A percentile compares a stretch with the other conserved stretches of the same genome.
Conservation (phyloP, 2,113 vertebrate genomes). For the Elachura formosa region DNA sequence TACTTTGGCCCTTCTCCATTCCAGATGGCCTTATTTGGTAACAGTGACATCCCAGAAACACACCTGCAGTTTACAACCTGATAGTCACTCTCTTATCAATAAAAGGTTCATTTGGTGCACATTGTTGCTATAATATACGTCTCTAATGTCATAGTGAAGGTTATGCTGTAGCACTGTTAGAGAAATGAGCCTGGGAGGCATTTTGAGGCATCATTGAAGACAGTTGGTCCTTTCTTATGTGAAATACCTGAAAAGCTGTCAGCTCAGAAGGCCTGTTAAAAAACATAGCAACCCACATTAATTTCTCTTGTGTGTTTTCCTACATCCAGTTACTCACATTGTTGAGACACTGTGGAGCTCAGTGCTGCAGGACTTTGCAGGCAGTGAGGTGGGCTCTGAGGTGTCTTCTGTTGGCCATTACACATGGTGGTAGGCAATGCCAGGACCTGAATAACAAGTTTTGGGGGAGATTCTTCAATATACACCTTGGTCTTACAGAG, state of each 20-base stretch:
- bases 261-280: not conserved
- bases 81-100: not conserved
- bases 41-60: not conserved
- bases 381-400: not conserved
- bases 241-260: not conserved
- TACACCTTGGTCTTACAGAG: not conserved
- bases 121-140: not conserved
- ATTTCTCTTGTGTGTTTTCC: not conserved
- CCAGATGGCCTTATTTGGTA: not conserved
- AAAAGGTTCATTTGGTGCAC: not conserved
- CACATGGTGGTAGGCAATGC: fast-evolving
- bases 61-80: not conserved
- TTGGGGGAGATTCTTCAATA: not conserved
- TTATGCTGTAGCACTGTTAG: fast-evolving
- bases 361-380: not conserved
- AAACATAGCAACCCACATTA: not conserved
- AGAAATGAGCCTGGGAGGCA: not conserved
- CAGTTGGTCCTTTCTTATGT: not conserved
- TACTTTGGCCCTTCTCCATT: not conserved
- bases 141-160: not conserved
- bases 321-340: not conserved
- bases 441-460: not conserved
- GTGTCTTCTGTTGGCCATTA: not conserved
- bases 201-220: fast-evolving
- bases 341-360: not conserved